A percentile compares a stretch with the other conserved stretches of the same genome.
These are phyloP conservation scores for Pteropus alecto DNA, from an alignment of 2,113 vertebrate species.

Conservation along the genomic window DNA sequence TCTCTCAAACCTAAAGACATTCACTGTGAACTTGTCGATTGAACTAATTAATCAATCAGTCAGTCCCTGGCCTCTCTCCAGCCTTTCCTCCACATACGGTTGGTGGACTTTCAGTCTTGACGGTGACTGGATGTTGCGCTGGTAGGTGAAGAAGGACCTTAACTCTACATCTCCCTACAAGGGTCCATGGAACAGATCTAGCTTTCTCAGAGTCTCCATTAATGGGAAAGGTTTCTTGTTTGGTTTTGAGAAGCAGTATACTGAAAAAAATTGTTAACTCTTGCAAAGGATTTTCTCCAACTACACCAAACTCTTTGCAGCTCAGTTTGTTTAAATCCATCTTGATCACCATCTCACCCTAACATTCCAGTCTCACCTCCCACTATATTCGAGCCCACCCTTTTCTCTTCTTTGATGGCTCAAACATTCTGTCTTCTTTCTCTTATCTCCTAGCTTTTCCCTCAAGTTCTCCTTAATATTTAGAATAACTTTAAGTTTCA, in stretches of 20 bases:
- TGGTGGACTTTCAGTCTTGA: background rate
- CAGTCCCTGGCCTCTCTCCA: background rate
- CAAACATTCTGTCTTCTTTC: background rate
- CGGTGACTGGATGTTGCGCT: background rate
- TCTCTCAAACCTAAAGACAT: background rate
- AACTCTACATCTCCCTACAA: background rate
- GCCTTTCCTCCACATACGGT: background rate
- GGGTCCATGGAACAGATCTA: background rate
- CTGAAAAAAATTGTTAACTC: background rate
- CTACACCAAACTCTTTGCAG: background rate
- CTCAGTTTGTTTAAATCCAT: background rate
- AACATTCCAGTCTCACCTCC: background rate
- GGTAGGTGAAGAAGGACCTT: background rate
- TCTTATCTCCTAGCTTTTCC: constrained; percentile 3
- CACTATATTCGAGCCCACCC: background rate
- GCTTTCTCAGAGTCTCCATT: background rate
- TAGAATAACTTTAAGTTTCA: constrained; percentile 7
- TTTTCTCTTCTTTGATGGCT: background rate
- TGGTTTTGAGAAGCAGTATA: background rate
- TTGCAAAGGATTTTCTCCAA: background rate
- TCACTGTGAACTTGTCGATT: background rate
- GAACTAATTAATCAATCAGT: background rate
- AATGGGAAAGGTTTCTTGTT: background rate
- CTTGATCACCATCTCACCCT: background rate
- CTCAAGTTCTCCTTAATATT: constrained; percentile 1